These are phyloP conservation scores for Acanthosepion pharaonis DNA, from an alignment of 2,888 invertebrate genomes.

Conservation along the genomic window DNA sequence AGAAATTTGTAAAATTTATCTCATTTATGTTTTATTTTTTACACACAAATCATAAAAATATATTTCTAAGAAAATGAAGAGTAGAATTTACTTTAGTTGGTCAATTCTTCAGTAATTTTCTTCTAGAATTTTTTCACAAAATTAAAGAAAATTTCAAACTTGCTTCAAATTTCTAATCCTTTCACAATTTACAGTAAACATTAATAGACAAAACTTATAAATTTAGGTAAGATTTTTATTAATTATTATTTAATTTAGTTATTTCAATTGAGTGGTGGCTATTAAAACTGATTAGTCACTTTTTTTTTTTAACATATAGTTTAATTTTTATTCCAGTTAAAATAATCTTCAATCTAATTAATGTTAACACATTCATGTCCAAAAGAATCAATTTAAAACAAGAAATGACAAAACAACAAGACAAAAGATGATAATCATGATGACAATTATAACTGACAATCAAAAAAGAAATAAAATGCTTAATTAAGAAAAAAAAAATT, in stretches of 20 bases:
- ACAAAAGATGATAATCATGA: not conserved
- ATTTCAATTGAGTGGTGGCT: not conserved
- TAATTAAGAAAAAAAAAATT: not conserved
- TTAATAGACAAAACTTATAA: too few relatives aligned
- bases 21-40: too few relatives aligned
- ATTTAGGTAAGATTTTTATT: not conserved
- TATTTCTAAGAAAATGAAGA: too few relatives aligned
- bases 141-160: too few relatives aligned
- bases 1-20: too few relatives aligned
- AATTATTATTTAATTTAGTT: not conserved
- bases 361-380: not conserved
- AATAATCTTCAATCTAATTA: conserved; percentile 13
- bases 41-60: too few relatives aligned
- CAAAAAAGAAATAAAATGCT: not conserved
- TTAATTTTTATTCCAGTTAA: not conserved
- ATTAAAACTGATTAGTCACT: not conserved
- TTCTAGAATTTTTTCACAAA: too few relatives aligned
- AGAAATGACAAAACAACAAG: not conserved
- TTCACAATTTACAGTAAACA: too few relatives aligned
- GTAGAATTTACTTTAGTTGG: too few relatives aligned
- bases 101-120: too few relatives aligned
- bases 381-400: not conserved
- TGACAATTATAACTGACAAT: not conserved
- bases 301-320: not conserved
- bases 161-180: too few relatives aligned